Conservation (phyloP, 1,140 invertebrate species). For the Papilio aristodemus region DNA sequence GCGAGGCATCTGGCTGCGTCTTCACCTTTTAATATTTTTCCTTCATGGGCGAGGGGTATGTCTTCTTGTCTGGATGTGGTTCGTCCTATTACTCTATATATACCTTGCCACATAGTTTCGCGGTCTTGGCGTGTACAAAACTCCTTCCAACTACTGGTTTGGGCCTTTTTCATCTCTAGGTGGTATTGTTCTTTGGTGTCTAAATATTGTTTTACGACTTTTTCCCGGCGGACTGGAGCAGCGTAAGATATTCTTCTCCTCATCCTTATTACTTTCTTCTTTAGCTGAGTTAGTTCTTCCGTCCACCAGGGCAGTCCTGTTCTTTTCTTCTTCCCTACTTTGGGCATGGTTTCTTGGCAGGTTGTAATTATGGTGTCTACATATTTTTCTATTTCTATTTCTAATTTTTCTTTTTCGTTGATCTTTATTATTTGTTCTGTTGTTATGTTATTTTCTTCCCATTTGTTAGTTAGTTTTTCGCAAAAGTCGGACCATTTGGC, state of each 20-base stretch:
- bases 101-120: too few relatives aligned
- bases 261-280: background rate
- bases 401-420: too few relatives aligned
- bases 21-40: too few relatives aligned
- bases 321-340: background rate
- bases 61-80: too few relatives aligned
- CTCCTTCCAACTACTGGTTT: background rate
- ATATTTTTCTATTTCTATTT: background rate
- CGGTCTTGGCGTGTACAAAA: background rate
- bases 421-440: too few relatives aligned
- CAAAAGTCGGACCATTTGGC: too few relatives aligned
- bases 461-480: too few relatives aligned
- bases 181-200: background rate
- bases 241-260: background rate
- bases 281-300: background rate
- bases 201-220: background rate
- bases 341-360: background rate
- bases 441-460: too few relatives aligned
- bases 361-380: background rate
- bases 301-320: constrained; percentile 1
- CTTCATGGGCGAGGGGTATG: too few relatives aligned
- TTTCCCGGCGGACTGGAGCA: background rate
- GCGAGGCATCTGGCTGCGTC: too few relatives aligned
- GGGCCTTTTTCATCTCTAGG: background rate
- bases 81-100: too few relatives aligned